Base-by-base conservation (phyloP, 2,113 vertebrate species). In the Heterochromis multidens region DNA sequence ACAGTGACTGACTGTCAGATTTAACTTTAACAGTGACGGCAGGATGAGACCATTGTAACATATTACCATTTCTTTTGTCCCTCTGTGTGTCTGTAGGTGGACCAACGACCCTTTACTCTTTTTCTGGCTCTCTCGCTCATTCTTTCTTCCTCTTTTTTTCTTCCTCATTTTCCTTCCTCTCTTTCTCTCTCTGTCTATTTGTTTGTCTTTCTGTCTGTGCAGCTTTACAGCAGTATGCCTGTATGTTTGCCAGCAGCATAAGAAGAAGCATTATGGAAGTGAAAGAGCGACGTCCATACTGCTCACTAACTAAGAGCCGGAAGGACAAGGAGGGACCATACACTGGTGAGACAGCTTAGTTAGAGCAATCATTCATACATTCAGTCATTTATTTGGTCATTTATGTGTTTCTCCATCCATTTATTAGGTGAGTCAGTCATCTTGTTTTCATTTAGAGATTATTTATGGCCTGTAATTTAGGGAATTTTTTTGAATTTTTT, bases 211-310 rank as follows among this genome's bases (percentile, higher is more conserved):
- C 79, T 81, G 46, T 84, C 54, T 70, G 5, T 63, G 85, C 63
- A 90, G 90, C 87, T 92, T 60, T 82, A 56, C 62, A 91, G 79
- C 90, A 94, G 94, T 92, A 95, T 95, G 94, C 90, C 87, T 92
- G 37, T 82, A 93, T 94, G 94, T 95, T 94, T 90, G 57, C 90
- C 89, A 72, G 92, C 95, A 91, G 95, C 96, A 95, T 7, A 95
- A 93, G 91, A 93, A 93, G 96, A 97, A 97, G 96, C 97, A 98
- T 97, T 91, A 99, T 99, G 98, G 98, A 99, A 97, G 98, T 99
- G 96, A 99, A 99, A 92, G 98, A 99, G 95, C 97, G 98, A 90
- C 96, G 98, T 95, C 98, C 98, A 85, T 99, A 99, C 88, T 99
- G 98, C 95, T 99, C 98, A 57, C 96, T 99, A 90, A 99, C 97